Conservation (phyloP, 2,797 vertebrate species). For the Eurystomus glaucurus region DNA sequence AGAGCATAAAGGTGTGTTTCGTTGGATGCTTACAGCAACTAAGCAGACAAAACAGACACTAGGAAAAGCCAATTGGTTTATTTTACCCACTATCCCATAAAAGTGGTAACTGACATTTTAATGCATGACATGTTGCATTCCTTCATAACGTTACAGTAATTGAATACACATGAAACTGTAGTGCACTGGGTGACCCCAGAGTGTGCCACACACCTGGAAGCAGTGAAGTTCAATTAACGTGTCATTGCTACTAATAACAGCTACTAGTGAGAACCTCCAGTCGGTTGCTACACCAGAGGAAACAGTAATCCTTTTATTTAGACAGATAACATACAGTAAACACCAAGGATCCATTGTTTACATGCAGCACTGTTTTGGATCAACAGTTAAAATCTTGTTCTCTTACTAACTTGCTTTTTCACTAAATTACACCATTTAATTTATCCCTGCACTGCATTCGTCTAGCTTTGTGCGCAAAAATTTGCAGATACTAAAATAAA, state of each 20-base stretch:
- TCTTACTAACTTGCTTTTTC: not conserved
- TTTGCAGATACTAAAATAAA: conserved; percentile 66
- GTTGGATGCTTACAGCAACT: not conserved
- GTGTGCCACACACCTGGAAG: conserved; percentile 87
- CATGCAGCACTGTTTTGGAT: not conserved
- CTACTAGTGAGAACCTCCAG: conserved; percentile 83
- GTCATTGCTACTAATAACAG: conserved; percentile 83
- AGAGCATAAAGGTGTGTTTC: not conserved
- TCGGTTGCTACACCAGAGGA: conserved; percentile 45
- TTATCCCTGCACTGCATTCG: not conserved
- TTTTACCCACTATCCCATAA: not conserved
- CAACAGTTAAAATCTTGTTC: conserved; percentile 20
- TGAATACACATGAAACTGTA: conserved; percentile 76
- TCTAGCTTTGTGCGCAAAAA: conserved; percentile 3
- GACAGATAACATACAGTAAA: conserved; percentile 49
- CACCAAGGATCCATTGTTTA: conserved; percentile 59
- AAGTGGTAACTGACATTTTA: conserved; percentile 67
- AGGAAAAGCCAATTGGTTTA: not conserved
- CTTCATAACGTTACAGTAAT: conserved; percentile 75
- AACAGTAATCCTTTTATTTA: conserved; percentile 65
- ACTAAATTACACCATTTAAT: not conserved
- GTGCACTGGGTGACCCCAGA: conserved; percentile 78
- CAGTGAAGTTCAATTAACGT: conserved; percentile 86
- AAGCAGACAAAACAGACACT: not conserved
- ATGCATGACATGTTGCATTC: conserved; percentile 68